Evolutionary conservation across 2,888 invertebrate species (phyloP).

Genomic region (Sarcophaga caerulescens): DNA sequence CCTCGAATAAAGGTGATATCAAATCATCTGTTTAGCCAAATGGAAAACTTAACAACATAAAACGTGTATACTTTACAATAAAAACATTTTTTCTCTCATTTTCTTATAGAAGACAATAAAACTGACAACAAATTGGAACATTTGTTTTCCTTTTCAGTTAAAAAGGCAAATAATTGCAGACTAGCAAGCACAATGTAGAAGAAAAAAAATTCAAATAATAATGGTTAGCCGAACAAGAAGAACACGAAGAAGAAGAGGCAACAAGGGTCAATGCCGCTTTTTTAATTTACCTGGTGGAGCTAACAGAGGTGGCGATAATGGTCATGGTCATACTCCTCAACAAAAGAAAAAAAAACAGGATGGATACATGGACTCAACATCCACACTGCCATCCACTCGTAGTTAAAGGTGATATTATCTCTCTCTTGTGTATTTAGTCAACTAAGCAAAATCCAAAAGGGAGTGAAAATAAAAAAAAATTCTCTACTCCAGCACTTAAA

Average conservation of each 20-base stretch:
- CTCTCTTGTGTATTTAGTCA: neutral
- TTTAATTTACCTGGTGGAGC: slow-evolving; percentile 29
- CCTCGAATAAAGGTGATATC: slow-evolving; percentile 43
- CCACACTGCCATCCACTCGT: neutral
- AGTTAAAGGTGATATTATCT: slow-evolving; percentile 57
- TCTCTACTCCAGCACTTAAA: neutral
- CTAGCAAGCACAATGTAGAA: neutral
- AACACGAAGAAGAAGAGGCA: slow-evolving; percentile 21
- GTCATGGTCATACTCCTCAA: neutral
- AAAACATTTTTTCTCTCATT: neutral
- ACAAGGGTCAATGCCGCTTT: slow-evolving; percentile 61
- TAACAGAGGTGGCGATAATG: neutral
- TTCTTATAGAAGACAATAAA: neutral
- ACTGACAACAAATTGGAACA: slow-evolving; percentile 57
- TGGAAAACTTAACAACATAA: neutral
- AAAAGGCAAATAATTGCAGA: slow-evolving; percentile 38
- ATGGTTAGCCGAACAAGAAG: slow-evolving; percentile 8
- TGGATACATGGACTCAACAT: slow-evolving; percentile 4
- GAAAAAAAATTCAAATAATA: slow-evolving; percentile 1
- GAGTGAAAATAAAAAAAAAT: slow-evolving; percentile 40
- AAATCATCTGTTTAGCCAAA: slow-evolving; percentile 44
- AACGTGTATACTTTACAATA: slow-evolving; percentile 40
- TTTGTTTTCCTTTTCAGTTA: slow-evolving; percentile 54
- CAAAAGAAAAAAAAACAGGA: neutral
- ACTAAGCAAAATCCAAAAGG: neutral